Evolutionary conservation across 1,140 invertebrate genomes (phyloP).

Genomic region (Semibalanus balanoides): DNA sequence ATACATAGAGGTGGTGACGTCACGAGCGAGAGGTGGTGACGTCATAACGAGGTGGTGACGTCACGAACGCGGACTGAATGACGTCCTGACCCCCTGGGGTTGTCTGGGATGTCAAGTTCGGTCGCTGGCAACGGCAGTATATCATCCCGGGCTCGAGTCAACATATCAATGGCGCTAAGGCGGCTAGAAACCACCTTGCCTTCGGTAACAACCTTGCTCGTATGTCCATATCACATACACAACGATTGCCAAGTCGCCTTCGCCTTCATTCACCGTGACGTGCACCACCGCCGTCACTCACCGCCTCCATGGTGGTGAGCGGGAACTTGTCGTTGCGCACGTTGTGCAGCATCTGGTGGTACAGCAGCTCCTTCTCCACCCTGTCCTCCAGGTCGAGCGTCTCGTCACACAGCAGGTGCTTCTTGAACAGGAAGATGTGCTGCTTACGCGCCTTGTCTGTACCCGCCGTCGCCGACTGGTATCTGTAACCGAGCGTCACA

Average conservation of each 20-base stretch:
- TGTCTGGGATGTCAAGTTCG: too few relatives aligned
- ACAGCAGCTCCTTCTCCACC: conserved; percentile 89
- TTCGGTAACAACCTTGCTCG: too few relatives aligned
- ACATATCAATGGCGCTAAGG: too few relatives aligned
- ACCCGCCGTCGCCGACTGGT: conserved; percentile 13
- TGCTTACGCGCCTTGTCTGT: conserved; percentile 12
- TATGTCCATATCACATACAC: not conserved
- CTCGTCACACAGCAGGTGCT: conserved; percentile 77
- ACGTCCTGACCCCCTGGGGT: too few relatives aligned
- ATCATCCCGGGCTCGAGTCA: too few relatives aligned
- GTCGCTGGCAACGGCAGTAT: too few relatives aligned
- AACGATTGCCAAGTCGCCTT: not conserved
- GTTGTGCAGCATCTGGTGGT: conserved; percentile 84
- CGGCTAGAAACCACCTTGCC: too few relatives aligned
- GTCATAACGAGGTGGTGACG: too few relatives aligned
- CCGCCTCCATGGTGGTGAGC: conserved; percentile 80
- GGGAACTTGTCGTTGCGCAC: conserved; percentile 79
- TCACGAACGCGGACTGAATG: too few relatives aligned
- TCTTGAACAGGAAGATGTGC: conserved; percentile 59
- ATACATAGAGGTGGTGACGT: too few relatives aligned
- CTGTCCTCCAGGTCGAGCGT: conserved; percentile 70
- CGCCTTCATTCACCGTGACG: not conserved
- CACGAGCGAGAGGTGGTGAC: too few relatives aligned
- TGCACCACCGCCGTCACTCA: conserved; percentile 35
- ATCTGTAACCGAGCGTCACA: conserved; percentile 7